These are phyloP conservation scores for Ophion slaviceki DNA, from an alignment of 2,888 invertebrate species.

Conservation along the genomic window DNA sequence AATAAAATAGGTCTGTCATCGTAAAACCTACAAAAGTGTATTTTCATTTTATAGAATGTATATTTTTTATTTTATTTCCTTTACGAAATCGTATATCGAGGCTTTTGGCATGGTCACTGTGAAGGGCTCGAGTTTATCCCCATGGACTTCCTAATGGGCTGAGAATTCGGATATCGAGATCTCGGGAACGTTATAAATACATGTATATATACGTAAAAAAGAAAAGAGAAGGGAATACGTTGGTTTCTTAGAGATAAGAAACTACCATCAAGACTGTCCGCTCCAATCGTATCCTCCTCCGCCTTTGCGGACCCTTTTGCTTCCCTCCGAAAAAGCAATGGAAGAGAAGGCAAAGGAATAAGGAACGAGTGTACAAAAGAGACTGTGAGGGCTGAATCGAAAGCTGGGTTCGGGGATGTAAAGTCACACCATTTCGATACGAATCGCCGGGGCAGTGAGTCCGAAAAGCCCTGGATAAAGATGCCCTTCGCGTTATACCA, in stretches of 20 bases:
- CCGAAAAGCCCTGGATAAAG: constrained; percentile 43
- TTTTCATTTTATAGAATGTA: neutral
- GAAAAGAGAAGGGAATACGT: constrained; percentile 31
- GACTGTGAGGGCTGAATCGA: constrained; percentile 23
- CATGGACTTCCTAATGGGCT: constrained; percentile 57
- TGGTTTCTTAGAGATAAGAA: constrained; percentile 40
- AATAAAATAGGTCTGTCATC: neutral
- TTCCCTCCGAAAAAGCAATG: constrained; percentile 42
- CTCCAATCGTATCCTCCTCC: constrained; percentile 49
- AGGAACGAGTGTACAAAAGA: constrained; percentile 25
- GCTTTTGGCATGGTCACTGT: constrained; percentile 17
- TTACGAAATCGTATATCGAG: constrained; percentile 40
- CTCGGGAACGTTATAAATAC: constrained; percentile 9
- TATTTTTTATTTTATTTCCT: neutral
- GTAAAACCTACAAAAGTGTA: neutral
- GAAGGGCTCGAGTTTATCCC: constrained; percentile 34
- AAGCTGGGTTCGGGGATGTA: constrained; percentile 52
- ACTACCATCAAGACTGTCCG: constrained; percentile 57
- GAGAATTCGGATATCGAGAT: constrained; percentile 59
- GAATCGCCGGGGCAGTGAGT: constrained; percentile 51
- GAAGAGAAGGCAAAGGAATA: constrained; percentile 34
- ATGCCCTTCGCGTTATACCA: constrained; percentile 44
- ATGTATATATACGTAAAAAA: constrained; percentile 13
- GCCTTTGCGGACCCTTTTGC: constrained; percentile 60
- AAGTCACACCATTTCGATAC: constrained; percentile 58